These are phyloP conservation scores for Parazoanthus darwini DNA, from an alignment of 92 coral and sea anemone species.

Conservation along the genomic window DNA sequence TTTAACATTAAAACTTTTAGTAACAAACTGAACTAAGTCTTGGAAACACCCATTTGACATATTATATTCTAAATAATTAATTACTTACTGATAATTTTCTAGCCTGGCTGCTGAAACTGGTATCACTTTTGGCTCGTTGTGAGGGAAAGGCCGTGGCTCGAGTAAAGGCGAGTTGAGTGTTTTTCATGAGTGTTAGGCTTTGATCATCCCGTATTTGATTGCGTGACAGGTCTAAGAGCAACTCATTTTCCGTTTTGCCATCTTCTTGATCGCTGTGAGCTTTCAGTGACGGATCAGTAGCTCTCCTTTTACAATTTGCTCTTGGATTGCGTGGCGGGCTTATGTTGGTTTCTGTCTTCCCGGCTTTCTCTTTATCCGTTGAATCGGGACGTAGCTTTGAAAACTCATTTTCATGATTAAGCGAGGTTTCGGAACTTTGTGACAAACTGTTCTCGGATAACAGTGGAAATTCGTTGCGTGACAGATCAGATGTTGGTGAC, in stretches of 20 bases:
- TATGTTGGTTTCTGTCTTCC: not conserved
- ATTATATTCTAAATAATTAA: not conserved
- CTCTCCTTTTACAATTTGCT: not conserved
- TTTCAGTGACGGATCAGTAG: slow-evolving; percentile 16
- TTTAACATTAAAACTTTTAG: too few species aligned
- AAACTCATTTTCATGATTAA: slow-evolving; percentile 14
- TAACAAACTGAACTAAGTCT: too few species aligned
- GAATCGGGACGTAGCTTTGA: slow-evolving; percentile 15
- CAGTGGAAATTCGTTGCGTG: slow-evolving; percentile 21
- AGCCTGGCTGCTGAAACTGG: slow-evolving; percentile 30
- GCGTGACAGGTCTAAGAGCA: slow-evolving; percentile 8
- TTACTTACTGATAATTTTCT: slow-evolving; percentile 13
- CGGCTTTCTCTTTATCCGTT: not conserved
- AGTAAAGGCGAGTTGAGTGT: not conserved
- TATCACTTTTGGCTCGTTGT: slow-evolving; percentile 38
- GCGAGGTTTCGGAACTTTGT: slow-evolving; percentile 27
- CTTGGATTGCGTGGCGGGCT: not conserved
- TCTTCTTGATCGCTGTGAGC: slow-evolving; percentile 43
- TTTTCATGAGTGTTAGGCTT: slow-evolving; percentile 4
- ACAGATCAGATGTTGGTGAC: slow-evolving; percentile 29
- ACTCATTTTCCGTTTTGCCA: slow-evolving; percentile 11
- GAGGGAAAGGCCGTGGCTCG: not conserved
- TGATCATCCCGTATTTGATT: slow-evolving; percentile 40
- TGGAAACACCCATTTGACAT: too few species aligned
- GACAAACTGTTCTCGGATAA: slow-evolving; percentile 29